These are phyloP conservation scores for Crotalus helleri DNA, from an alignment of 2,113 vertebrate genomes.

Conservation along the genomic window DNA sequence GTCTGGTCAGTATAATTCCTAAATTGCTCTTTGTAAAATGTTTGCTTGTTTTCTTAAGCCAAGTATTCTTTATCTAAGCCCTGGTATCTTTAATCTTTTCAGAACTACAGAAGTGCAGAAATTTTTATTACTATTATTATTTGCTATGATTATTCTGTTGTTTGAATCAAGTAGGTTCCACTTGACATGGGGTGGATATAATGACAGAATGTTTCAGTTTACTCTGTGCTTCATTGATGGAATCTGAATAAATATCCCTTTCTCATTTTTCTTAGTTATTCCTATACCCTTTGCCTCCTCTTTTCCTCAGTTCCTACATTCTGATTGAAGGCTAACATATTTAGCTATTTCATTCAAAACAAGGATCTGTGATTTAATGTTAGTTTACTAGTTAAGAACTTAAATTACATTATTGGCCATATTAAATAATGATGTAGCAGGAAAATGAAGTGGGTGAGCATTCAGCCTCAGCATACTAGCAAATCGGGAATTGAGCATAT, in stretches of 20 bases:
- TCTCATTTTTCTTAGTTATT: background rate
- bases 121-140: background rate
- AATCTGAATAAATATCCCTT: background rate
- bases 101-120: background rate
- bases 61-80: background rate
- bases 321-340: background rate
- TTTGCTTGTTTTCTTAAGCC: background rate
- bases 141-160: background rate
- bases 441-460: background rate
- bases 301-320: background rate
- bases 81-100: background rate
- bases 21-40: conserved; percentile 1
- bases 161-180: background rate
- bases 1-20: conserved; percentile 6
- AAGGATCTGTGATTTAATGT: background rate
- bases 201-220: background rate
- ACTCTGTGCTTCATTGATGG: background rate
- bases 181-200: background rate
- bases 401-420: background rate
- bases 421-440: background rate
- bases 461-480: background rate
- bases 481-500: background rate
- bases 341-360: background rate
- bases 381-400: background rate
- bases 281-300: background rate